Conservation (phyloP, 2,797 vertebrate genomes). For the Myotis daubentonii region DNA sequence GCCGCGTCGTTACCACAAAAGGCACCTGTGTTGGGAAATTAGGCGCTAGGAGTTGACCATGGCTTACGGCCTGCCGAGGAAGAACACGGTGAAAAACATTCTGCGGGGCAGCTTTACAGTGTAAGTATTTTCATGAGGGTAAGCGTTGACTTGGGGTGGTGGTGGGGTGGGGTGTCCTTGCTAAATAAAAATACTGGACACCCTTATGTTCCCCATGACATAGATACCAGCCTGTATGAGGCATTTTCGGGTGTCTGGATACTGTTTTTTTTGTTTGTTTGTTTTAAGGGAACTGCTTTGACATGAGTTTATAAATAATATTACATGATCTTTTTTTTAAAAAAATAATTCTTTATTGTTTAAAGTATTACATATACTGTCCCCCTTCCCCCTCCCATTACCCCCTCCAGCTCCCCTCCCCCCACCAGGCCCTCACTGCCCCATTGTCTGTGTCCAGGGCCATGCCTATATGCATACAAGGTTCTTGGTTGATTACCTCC, state of each 20-base stretch:
- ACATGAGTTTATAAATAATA: neutral
- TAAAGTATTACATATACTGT: too few species aligned
- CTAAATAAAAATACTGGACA: neutral
- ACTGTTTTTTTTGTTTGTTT: neutral
- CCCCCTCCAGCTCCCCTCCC: too few species aligned
- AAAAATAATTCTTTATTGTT: too few species aligned
- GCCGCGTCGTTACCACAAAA: neutral
- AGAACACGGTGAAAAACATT: slow-evolving; percentile 64
- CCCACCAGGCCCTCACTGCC: too few species aligned
- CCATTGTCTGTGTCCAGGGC: too few species aligned
- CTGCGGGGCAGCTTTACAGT: slow-evolving; percentile 54
- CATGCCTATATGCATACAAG: too few species aligned
- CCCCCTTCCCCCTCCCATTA: fast-evolving
- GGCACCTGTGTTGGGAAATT: neutral
- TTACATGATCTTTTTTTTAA: neutral
- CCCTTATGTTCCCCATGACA: neutral
- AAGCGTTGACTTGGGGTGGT: neutral
- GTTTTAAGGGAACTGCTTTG: neutral
- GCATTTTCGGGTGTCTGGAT: neutral
- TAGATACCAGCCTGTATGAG: neutral
- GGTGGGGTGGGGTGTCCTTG: neutral
- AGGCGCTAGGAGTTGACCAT: slow-evolving; percentile 26
- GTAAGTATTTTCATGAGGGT: slow-evolving; percentile 62
- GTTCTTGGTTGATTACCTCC: too few species aligned
- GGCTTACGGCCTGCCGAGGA: slow-evolving; percentile 75